Evolutionary conservation across 2,797 vertebrate species (phyloP).

Genomic region (Synaphobranchus kaupii): DNA sequence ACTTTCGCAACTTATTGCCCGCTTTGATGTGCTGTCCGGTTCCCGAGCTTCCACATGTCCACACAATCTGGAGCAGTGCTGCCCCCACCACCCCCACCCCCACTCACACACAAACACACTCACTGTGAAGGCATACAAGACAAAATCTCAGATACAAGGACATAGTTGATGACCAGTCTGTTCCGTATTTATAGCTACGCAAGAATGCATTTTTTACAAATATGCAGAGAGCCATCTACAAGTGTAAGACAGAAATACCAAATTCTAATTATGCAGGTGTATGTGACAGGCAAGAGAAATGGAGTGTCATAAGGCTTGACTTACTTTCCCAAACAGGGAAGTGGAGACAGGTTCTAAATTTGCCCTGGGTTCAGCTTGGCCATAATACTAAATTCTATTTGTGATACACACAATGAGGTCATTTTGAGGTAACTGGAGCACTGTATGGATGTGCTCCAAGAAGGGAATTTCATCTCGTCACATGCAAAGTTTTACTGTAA

Average conservation of each 20-base stretch:
- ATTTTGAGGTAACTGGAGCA: neutral
- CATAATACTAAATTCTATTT: neutral
- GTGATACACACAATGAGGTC: neutral
- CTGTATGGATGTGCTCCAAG: neutral
- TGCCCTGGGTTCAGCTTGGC: neutral
- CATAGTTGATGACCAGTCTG: neutral
- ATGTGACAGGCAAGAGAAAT: neutral
- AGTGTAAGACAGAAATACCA: neutral
- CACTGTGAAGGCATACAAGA: too few relatives aligned
- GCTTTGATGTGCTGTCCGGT: conserved; percentile 50
- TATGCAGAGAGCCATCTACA: neutral
- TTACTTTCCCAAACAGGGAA: conserved; percentile 25
- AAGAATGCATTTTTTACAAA: neutral
- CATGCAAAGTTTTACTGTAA: neutral
- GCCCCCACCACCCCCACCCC: conserved; percentile 36
- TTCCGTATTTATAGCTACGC: neutral
- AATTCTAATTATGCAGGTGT: neutral
- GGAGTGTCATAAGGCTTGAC: neutral
- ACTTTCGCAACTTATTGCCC: conserved; percentile 54
- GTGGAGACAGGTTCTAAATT: conserved; percentile 12
- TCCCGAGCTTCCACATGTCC: conserved; percentile 35
- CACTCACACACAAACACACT: conserved; percentile 37
- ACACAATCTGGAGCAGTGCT: conserved; percentile 49
- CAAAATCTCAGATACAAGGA: neutral
- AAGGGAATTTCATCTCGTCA: neutral